Conservation (phyloP, 2,888 invertebrate genomes). For the Pachymerium ferrugineum region DNA sequence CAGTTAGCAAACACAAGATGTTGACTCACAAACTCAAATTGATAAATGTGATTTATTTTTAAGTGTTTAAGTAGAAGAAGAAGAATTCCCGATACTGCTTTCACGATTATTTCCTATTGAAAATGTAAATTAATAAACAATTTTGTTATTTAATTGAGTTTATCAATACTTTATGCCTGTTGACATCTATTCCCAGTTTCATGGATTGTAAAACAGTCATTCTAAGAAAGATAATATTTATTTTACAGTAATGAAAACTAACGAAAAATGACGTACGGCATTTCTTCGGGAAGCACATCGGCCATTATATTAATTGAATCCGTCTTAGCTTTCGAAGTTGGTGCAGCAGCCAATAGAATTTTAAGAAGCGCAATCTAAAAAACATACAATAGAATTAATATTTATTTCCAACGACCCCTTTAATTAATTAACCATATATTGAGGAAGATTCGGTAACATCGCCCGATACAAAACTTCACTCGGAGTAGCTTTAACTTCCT, state of each 20-base stretch:
- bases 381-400: too few species aligned
- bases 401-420: too few species aligned
- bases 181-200: slow-evolving; percentile 94
- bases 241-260: background rate
- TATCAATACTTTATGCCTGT: slow-evolving; percentile 88
- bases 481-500: slow-evolving; percentile 60
- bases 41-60: slow-evolving; percentile 94
- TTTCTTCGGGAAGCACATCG: slow-evolving; percentile 94
- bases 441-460: slow-evolving; percentile 92
- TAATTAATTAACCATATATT: slow-evolving; percentile 65
- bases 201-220: slow-evolving; percentile 90
- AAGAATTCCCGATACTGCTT: slow-evolving; percentile 85
- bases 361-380: slow-evolving; percentile 80
- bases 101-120: slow-evolving; percentile 80
- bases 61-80: slow-evolving; percentile 92
- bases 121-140: background rate
- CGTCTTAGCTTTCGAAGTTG: slow-evolving; percentile 96
- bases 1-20: slow-evolving; percentile 98
- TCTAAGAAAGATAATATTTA: slow-evolving; percentile 46
- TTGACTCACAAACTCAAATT: slow-evolving; percentile 98
- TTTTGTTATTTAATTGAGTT: too few species aligned
- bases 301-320: slow-evolving; percentile 98
- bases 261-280: slow-evolving; percentile 60
- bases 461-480: slow-evolving; percentile 85
- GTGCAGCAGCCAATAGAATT: slow-evolving; percentile 93